Percentiles rank a stretch among this genome's conserved stretches.
Evolutionary conservation across 1,140 invertebrate genomes (phyloP).

Genomic region (Drosophila miranda): DNA sequence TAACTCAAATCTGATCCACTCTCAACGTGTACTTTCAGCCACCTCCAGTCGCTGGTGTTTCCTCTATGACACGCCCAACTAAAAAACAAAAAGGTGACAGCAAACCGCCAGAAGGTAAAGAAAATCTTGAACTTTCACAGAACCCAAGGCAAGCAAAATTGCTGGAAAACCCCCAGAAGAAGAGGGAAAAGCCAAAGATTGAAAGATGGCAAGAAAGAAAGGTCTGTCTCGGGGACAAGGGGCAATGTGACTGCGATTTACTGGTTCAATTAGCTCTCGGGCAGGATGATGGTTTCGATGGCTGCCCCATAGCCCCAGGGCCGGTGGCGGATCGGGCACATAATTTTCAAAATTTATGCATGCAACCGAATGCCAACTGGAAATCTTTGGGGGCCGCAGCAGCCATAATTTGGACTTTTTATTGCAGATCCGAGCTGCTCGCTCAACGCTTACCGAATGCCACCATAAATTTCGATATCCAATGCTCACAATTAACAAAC

Average conservation of each 20-base stretch:
- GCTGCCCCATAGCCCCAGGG: constrained; percentile 55
- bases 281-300: constrained; percentile 24
- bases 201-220: constrained; percentile 29
- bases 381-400: constrained; percentile 30
- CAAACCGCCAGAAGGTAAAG: constrained; percentile 7
- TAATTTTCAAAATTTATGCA: constrained; percentile 73
- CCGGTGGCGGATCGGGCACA: constrained; percentile 28
- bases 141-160: constrained; percentile 26
- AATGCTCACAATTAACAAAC: constrained; percentile 64
- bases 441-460: constrained; percentile 31
- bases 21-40: constrained; percentile 24
- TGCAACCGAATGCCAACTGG: constrained; percentile 39
- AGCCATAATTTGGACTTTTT: constrained; percentile 64
- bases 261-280: constrained; percentile 68
- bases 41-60: constrained; percentile 10
- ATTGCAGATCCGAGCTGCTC: constrained; percentile 26
- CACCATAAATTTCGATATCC: constrained; percentile 58
- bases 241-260: constrained; percentile 58
- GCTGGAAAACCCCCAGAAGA: constrained; percentile 8
- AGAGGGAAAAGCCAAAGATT: constrained; percentile 10
- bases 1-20: constrained; percentile 11
- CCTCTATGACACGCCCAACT: constrained; percentile 30
- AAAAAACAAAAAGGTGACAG: constrained; percentile 29
- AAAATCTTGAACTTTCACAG: constrained; percentile 44
- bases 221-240: constrained; percentile 18